phyloP scores from a whole-genome alignment of 1,140 invertebrate species.

The Nixonia krombeini region DNA sequence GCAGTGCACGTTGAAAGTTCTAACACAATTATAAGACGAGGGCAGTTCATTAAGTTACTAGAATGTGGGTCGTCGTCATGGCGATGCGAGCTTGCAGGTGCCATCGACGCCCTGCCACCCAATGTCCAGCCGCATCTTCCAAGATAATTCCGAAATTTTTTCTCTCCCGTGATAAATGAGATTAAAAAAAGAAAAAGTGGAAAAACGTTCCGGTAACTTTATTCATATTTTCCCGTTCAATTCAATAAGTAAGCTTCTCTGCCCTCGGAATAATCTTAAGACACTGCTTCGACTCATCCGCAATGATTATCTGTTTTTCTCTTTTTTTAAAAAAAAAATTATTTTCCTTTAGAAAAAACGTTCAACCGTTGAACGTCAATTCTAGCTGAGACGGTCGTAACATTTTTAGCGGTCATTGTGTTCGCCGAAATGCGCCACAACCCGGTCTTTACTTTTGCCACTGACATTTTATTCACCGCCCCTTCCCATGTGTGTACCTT shows the following conservation, averaged over 20 bases:
- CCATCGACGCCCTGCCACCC: neutral
- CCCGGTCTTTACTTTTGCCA: too few relatives aligned
- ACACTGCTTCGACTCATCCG: too few relatives aligned
- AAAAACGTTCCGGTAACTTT: conserved; percentile 1
- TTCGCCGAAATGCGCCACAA: too few relatives aligned
- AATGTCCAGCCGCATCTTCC: conserved; percentile 2
- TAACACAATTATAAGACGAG: conserved; percentile 26
- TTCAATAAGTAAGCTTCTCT: conserved; percentile 13
- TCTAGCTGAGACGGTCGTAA: too few relatives aligned
- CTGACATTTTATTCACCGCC: too few relatives aligned
- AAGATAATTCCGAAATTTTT: conserved; percentile 9
- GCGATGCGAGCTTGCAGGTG: conserved; percentile 16
- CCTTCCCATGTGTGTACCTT: too few relatives aligned
- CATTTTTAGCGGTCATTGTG: too few relatives aligned
- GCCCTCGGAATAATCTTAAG: neutral
- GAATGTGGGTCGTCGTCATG: conserved; percentile 50
- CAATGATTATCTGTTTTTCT: too few relatives aligned
- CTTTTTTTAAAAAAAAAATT: too few relatives aligned
- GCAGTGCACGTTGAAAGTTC: conserved; percentile 20
- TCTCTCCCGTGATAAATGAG: conserved; percentile 13
- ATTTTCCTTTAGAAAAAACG: too few relatives aligned
- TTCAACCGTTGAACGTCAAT: too few relatives aligned
- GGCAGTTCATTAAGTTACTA: conserved; percentile 38
- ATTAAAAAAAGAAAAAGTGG: conserved; percentile 21
- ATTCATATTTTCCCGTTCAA: conserved; percentile 9